These are phyloP conservation scores for Oryzias javanicus DNA, from an alignment of 2,113 vertebrate species.

Conservation along the genomic window DNA sequence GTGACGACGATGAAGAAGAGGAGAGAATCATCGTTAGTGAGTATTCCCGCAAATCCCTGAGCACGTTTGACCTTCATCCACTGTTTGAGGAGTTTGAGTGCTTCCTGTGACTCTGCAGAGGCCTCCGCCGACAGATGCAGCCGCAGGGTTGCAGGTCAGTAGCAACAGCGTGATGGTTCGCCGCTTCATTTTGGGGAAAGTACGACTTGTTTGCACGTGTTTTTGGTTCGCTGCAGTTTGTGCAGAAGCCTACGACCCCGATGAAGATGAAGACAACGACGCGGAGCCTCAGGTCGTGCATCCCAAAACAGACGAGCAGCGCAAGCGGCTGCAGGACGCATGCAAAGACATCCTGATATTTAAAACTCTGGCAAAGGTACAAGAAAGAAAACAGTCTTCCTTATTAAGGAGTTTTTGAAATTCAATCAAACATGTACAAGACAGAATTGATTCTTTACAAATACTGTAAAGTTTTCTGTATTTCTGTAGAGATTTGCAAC, in stretches of 20 bases:
- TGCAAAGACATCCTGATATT: conserved; percentile 94
- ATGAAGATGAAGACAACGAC: conserved; percentile 90
- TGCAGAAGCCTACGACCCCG: conserved; percentile 90
- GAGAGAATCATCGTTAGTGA: conserved; percentile 55
- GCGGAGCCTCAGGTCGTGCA: conserved; percentile 85
- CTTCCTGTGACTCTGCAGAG: conserved; percentile 67
- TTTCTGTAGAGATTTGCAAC: no score
- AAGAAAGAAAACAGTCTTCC: no score
- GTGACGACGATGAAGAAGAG: conserved; percentile 43
- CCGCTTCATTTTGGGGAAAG: not conserved
- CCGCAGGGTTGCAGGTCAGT: conserved; percentile 91
- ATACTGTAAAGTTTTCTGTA: no score
- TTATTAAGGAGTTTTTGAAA: no score
- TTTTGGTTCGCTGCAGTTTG: conserved; percentile 79
- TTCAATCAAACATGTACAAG: no score
- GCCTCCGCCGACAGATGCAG: conserved; percentile 78
- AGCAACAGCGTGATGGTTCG: not conserved
- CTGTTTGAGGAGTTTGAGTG: no score
- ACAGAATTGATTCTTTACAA: no score
- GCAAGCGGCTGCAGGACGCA: conserved; percentile 88
- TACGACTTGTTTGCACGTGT: not conserved
- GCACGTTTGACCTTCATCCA: not conserved
- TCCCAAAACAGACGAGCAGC: conserved; percentile 92
- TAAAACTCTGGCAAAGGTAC: conserved; percentile 93
- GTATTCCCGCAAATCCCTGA: conserved; percentile 17